These are phyloP conservation scores for Pseudorasbora parva DNA, from an alignment of 2,113 vertebrate species.

Conservation along the genomic window DNA sequence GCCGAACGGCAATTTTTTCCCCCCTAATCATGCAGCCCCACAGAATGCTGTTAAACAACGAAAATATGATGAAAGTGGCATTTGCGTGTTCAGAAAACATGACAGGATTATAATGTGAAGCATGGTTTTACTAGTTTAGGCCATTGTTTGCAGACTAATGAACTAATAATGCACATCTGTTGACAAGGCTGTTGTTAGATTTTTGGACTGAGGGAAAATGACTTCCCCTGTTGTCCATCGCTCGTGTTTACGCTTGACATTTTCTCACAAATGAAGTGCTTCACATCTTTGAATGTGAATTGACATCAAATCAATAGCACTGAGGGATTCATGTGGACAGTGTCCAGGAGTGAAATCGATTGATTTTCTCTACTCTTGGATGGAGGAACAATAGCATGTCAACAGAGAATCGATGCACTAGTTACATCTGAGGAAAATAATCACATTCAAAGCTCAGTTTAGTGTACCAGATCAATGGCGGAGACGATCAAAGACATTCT, in stretches of 20 bases:
- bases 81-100: too few species aligned
- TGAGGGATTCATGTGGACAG: neutral
- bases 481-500: slow-evolving; percentile 60
- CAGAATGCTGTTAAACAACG: too few species aligned
- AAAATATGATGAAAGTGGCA: too few species aligned
- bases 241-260: neutral
- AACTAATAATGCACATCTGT: too few species aligned
- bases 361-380: slow-evolving; percentile 26
- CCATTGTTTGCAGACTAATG: too few species aligned
- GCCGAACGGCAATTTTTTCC: too few species aligned
- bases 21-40: too few species aligned
- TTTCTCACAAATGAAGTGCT: neutral
- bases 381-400: slow-evolving; percentile 33
- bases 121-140: too few species aligned
- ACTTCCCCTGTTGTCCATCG: neutral
- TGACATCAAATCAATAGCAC: neutral
- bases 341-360: slow-evolving; percentile 22
- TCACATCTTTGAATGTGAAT: neutral
- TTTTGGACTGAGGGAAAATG: neutral
- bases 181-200: too few species aligned
- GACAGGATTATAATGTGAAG: too few species aligned
- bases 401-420: slow-evolving; percentile 52
- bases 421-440: slow-evolving; percentile 37
- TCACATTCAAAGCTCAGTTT: slow-evolving; percentile 48
- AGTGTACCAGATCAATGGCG: slow-evolving; percentile 54